Evolutionary conservation across 2,113 vertebrate species (phyloP).

Genomic region (Rhynchomys soricoides): DNA sequence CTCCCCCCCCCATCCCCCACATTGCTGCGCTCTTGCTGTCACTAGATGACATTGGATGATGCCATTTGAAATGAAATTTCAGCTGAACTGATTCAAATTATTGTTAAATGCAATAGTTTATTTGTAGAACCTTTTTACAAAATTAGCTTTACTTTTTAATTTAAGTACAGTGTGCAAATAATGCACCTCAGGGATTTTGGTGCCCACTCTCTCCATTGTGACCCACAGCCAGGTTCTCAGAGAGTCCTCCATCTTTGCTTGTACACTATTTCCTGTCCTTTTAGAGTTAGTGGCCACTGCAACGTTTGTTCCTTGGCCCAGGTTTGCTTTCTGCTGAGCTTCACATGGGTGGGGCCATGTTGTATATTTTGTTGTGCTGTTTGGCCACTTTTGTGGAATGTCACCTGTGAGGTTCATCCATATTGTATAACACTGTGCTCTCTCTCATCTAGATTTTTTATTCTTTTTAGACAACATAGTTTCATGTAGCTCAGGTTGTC

Average conservation of each 20-base stretch:
- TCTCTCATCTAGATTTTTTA: neutral
- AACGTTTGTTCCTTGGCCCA: neutral
- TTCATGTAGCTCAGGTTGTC: neutral
- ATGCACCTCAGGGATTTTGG: neutral
- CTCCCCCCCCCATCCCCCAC: fast-evolving
- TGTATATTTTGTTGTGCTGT: neutral
- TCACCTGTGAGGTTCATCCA: neutral
- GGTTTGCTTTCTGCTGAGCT: neutral
- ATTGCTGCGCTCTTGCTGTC: neutral
- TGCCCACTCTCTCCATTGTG: neutral
- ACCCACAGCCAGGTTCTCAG: neutral
- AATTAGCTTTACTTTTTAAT: neutral
- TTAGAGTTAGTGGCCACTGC: neutral
- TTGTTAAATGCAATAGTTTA: neutral
- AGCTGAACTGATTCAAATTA: neutral
- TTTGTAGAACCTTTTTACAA: neutral
- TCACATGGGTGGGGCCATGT: neutral
- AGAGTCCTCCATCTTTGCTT: neutral
- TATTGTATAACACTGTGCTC: neutral
- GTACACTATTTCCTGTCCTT: neutral
- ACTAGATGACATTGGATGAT: neutral
- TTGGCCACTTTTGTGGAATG: neutral
- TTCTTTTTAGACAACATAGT: neutral
- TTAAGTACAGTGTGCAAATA: neutral
- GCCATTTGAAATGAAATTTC: neutral